Evolutionary conservation across 2,888 invertebrate species (phyloP).

Genomic region (Leptopterna dolabrata): DNA sequence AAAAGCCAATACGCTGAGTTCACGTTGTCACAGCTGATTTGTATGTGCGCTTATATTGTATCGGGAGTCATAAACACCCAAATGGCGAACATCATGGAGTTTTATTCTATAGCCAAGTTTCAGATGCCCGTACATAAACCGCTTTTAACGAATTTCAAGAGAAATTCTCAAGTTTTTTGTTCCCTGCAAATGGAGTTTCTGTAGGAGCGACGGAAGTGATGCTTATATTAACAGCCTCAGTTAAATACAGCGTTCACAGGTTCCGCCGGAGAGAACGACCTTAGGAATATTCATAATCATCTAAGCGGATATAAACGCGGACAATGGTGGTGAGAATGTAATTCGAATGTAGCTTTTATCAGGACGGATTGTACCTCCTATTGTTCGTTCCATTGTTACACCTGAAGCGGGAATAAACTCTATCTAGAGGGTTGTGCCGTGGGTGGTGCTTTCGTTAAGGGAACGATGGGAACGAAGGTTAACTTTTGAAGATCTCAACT

Average conservation of each 20-base stretch:
- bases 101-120: no score
- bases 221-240: neutral
- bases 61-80: no score
- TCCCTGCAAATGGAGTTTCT: no score
- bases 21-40: no score
- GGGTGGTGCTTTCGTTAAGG: neutral
- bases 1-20: no score
- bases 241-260: neutral
- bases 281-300: conserved; percentile 36
- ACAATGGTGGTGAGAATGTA: conserved; percentile 33
- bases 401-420: neutral
- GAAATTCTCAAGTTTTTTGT: no score
- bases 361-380: conserved; percentile 19
- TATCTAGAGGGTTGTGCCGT: neutral
- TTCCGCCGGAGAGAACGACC: neutral
- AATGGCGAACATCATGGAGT: no score
- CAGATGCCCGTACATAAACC: no score
- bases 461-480: neutral
- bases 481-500: neutral
- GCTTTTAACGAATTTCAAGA: no score
- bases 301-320: conserved; percentile 28
- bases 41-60: no score
- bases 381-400: conserved; percentile 26
- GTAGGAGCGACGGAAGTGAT: neutral
- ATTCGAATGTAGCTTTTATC: conserved; percentile 44